Conservation (phyloP, 2,113 vertebrate species). For the Phrynosoma platyrhinos region DNA sequence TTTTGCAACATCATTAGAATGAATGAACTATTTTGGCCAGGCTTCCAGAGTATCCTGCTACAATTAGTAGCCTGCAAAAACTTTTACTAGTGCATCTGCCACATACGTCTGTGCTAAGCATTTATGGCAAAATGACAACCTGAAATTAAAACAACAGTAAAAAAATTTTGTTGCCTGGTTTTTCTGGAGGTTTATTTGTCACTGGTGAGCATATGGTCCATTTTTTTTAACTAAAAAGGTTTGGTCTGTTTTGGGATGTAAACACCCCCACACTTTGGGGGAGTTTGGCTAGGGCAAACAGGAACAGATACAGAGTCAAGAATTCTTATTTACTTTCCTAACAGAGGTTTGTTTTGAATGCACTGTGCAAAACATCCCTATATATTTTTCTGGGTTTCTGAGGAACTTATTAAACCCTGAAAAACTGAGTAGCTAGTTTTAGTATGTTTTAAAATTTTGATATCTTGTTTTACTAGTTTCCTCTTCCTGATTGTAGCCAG, state of each 20-base stretch:
- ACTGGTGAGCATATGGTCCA: neutral
- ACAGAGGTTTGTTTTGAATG: constrained; percentile 51
- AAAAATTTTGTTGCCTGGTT: neutral
- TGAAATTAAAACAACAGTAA: neutral
- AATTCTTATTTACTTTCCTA: constrained; percentile 54
- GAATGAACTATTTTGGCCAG: neutral
- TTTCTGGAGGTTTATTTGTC: neutral
- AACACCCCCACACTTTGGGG: constrained; percentile 35
- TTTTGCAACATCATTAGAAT: neutral
- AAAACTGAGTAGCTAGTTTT: constrained; percentile 42
- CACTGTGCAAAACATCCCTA: constrained; percentile 20
- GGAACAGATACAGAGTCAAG: constrained; percentile 33
- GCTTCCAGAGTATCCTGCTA: neutral
- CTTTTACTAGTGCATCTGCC: neutral
- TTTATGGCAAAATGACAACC: neutral
- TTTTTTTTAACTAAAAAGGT: no score
- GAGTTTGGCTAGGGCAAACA: constrained; percentile 32
- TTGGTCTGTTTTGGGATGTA: neutral
- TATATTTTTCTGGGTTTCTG: constrained; percentile 32
- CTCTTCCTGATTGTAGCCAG: neutral
- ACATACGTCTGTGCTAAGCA: neutral
- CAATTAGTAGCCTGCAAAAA: neutral
- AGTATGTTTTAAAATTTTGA: constrained; percentile 39
- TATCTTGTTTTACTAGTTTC: constrained; percentile 29
- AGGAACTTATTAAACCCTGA: constrained; percentile 25